phyloP scores from a whole-genome alignment of 2,797 vertebrate species.

The Toxotes lorentzi region DNA sequence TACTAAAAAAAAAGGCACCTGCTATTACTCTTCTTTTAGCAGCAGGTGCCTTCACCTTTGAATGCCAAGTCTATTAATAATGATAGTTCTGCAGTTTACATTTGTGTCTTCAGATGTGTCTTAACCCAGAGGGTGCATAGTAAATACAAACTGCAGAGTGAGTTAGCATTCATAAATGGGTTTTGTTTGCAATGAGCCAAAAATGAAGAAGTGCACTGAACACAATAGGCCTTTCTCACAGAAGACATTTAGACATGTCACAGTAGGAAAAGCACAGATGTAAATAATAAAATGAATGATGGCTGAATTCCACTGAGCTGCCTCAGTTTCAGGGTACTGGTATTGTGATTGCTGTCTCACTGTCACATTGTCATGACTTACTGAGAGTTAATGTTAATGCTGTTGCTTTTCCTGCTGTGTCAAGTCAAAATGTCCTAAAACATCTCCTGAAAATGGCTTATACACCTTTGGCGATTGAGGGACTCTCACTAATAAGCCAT shows the following conservation, averaged over 20 bases:
- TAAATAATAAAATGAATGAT: not conserved
- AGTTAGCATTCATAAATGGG: not conserved
- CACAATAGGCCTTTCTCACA: not conserved
- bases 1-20: not conserved
- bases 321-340: not conserved
- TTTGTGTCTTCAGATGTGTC: not conserved
- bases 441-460: not conserved
- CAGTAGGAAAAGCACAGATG: not conserved
- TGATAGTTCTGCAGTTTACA: not conserved
- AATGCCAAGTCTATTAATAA: not conserved
- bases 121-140: not conserved
- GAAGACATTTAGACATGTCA: not conserved
- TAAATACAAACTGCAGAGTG: not conserved
- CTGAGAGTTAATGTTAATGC: not conserved
- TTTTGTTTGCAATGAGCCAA: constrained; percentile 6
- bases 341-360: not conserved
- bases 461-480: not conserved
- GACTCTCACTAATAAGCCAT: no score
- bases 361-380: not conserved
- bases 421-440: not conserved
- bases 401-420: not conserved
- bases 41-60: not conserved
- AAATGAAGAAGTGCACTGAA: not conserved
- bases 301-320: not conserved
- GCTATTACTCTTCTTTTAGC: not conserved